Conservation (phyloP, 92 coral and sea anemone genomes). For the Porites lobata region DNA sequence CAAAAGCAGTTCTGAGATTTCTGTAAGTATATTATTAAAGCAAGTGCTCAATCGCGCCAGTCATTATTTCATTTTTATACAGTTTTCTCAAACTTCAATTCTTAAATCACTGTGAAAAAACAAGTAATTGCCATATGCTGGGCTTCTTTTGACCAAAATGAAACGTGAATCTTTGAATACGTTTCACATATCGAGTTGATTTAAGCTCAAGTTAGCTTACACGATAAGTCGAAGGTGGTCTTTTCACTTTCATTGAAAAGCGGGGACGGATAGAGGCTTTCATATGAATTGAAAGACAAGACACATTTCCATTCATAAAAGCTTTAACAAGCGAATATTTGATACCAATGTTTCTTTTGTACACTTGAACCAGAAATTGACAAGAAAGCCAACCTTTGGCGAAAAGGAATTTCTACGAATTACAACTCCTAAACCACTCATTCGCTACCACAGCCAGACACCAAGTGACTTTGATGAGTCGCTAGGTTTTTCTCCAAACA, state of each 20-base stretch:
- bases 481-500: conserved; percentile 33
- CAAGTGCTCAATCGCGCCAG: background rate
- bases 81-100: background rate
- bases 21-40: conserved; percentile 11
- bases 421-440: conserved; percentile 78
- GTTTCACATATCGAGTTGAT: background rate
- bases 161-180: background rate
- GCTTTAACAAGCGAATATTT: background rate
- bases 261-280: too few species aligned
- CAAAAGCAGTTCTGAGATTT: conserved; percentile 1
- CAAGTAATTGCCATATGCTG: too few species aligned
- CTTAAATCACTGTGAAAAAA: background rate
- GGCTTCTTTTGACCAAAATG: too few species aligned
- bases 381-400: conserved; percentile 41
- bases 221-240: too few species aligned
- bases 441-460: conserved; percentile 45
- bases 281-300: too few species aligned
- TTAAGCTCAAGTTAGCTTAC: too few species aligned
- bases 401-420: conserved; percentile 86
- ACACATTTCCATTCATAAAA: background rate
- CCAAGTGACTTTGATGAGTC: conserved; percentile 46
- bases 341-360: background rate
- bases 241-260: too few species aligned
- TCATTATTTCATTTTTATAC: background rate
- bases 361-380: background rate